Evolutionary conservation across 2,113 vertebrate genomes (phyloP).

Genomic region (Calcarius ornatus): DNA sequence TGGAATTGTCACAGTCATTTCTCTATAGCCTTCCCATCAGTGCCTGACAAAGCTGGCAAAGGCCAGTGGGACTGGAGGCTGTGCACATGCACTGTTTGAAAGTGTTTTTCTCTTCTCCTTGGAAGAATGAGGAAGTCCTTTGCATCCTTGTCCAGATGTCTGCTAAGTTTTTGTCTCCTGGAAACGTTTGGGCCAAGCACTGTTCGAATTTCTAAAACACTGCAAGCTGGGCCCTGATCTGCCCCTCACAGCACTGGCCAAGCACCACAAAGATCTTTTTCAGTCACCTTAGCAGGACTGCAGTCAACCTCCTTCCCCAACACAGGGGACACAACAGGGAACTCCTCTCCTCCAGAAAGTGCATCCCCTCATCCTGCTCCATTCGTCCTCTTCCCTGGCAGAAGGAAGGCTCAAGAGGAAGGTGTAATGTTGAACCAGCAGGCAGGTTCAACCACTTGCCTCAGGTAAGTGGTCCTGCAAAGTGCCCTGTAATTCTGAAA

Average conservation of each 20-base stretch:
- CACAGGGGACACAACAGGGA: background rate
- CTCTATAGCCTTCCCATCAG: background rate
- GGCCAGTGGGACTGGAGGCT: background rate
- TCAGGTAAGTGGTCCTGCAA: background rate
- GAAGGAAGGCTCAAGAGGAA: background rate
- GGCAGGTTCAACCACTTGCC: background rate
- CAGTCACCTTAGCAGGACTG: background rate
- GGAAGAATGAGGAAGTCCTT: background rate
- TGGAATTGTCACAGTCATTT: background rate
- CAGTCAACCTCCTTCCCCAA: background rate
- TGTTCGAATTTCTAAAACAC: background rate
- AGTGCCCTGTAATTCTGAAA: background rate
- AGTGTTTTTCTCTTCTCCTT: background rate
- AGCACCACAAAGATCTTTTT: background rate
- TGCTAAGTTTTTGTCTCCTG: background rate
- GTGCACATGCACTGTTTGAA: fast-evolving
- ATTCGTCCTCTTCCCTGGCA: background rate
- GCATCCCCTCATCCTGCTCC: background rate
- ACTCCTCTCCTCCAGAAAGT: background rate
- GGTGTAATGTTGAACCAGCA: background rate
- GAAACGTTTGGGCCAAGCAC: background rate
- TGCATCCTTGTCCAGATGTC: background rate
- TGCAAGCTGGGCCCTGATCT: background rate
- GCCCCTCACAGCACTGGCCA: background rate
- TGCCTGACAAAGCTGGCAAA: background rate